Evolutionary conservation across 1,140 invertebrate species (phyloP).

Genomic region (Drosophila bipectinata): DNA sequence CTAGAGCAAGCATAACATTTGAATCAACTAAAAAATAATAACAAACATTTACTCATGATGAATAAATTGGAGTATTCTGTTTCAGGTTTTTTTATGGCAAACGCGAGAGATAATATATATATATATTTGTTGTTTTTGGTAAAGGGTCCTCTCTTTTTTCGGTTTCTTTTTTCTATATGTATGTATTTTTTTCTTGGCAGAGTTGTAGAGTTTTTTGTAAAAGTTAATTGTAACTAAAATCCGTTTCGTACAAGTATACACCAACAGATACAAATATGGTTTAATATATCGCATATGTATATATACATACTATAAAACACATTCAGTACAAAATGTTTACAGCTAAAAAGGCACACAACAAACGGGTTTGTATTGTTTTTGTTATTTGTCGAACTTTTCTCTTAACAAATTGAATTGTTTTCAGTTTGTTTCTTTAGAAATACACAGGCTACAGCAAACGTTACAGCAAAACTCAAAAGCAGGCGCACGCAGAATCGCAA

Average conservation of each 20-base stretch:
- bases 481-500: slow-evolving; percentile 63
- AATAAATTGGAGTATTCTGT: slow-evolving; percentile 53
- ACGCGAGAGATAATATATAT: slow-evolving; percentile 51
- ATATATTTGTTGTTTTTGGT: slow-evolving; percentile 49
- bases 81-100: slow-evolving; percentile 41
- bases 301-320: slow-evolving; percentile 51
- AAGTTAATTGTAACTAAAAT: slow-evolving; percentile 67
- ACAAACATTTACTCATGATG: slow-evolving; percentile 53
- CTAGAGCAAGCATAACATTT: slow-evolving; percentile 71
- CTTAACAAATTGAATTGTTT: slow-evolving; percentile 39
- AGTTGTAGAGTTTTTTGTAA: slow-evolving; percentile 55
- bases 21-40: slow-evolving; percentile 46
- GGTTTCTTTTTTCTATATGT: slow-evolving; percentile 23
- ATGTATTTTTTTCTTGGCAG: slow-evolving; percentile 42
- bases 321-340: slow-evolving; percentile 68
- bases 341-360: slow-evolving; percentile 70
- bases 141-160: slow-evolving; percentile 79
- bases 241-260: slow-evolving; percentile 53
- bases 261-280: slow-evolving; percentile 46
- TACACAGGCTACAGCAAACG: slow-evolving; percentile 52
- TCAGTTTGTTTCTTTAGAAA: slow-evolving; percentile 44
- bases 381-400: slow-evolving; percentile 12
- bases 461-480: slow-evolving; percentile 42
- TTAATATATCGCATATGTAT: slow-evolving; percentile 46
- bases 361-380: slow-evolving; percentile 55